Base-by-base conservation (phyloP, 2,113 vertebrate genomes). In the Cynoglossus semilaevis region DNA sequence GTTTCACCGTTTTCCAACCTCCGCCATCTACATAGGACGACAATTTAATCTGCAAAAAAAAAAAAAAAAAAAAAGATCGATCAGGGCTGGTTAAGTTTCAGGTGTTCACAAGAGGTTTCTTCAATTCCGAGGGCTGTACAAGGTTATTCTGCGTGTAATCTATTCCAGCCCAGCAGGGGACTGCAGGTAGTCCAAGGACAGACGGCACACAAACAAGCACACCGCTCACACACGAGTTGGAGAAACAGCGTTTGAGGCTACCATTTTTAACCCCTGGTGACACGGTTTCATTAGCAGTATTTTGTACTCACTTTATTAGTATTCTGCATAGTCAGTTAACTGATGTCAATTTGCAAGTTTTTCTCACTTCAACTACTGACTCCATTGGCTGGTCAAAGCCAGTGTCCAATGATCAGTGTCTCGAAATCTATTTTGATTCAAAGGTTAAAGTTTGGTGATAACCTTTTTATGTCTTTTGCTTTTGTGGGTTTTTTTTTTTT, bases 11-110 rank as follows among this genome's bases (percentile, higher is more conserved):
- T 84, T 84, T 88, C 74, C 77, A 62, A 77, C 62, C 59, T 50
- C 18, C 41, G 72, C 71, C 78, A 83, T 88, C 80, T 83, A 81
- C 82, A 81, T 82, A 75, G 82, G 84, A 78, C 69, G 67, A 18
- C 1, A 55, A 71, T 81, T 72, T 75, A 74, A 59, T 65, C 63
- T 3, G 67, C 76, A 43, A 60, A 82, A 71, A 79, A 78, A 35
- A 29, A 78, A 68, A 74, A 43, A 60, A 82, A 71, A 79, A 78
- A 35, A 29, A 78, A 67, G 72, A 85, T 85, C 78, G 82, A 87
- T 88, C 78, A 36, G 82, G 67, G 67, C 71, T 19, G 75, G 74
- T 71, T 86, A 51, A 49, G 82, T 79, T 84, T 86, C 77, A 78
- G 77, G 74, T 68, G 76, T 67, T 81, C 56, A 40, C 52, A 18